Evolutionary conservation across 2,113 vertebrate genomes (phyloP).

Genomic region (Falcunculus frontatus): DNA sequence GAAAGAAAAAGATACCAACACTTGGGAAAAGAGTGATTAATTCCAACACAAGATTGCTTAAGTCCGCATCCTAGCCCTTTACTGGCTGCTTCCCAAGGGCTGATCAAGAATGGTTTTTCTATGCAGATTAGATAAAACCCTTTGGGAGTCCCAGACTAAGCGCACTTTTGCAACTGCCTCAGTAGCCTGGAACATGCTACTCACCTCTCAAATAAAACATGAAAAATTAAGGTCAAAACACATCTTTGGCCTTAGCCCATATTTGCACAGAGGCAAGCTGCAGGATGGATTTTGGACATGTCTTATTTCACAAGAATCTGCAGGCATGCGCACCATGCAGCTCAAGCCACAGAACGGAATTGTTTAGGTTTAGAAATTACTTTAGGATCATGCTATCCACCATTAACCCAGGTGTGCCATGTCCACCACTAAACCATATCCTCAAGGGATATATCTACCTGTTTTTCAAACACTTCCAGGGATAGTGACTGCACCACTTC

Average conservation of each 20-base stretch:
- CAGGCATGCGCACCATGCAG: fast-evolving
- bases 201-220: background rate
- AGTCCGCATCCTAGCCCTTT: background rate
- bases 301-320: too few species aligned
- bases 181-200: background rate
- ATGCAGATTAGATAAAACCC: background rate
- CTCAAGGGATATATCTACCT: background rate
- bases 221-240: background rate
- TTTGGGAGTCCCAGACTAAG: background rate
- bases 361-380: background rate
- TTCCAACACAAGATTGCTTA: background rate
- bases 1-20: background rate
- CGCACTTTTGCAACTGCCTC: background rate
- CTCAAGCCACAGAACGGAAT: background rate
- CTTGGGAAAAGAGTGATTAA: background rate
- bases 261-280: background rate
- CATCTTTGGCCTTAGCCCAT: background rate
- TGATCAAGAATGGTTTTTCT: background rate
- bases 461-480: background rate
- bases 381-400: background rate
- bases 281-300: background rate
- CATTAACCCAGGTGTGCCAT: background rate
- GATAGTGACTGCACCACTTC: background rate
- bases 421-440: background rate
- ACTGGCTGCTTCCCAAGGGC: background rate